Percentiles rank a stretch among this genome's conserved stretches.
phyloP scores from a whole-genome alignment of 92 coral and sea anemone species.

The Ricordea florida region DNA sequence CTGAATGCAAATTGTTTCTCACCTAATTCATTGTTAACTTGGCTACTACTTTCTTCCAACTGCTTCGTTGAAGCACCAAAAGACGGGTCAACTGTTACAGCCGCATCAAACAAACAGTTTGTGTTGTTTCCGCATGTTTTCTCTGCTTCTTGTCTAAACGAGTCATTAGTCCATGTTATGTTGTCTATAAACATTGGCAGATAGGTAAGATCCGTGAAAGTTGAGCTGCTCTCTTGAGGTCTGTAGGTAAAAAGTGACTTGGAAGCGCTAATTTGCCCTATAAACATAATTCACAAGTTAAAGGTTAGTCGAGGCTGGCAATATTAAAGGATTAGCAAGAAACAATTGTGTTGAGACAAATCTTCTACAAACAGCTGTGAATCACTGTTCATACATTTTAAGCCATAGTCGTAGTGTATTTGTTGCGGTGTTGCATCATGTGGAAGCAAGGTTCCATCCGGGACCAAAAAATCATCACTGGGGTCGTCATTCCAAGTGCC shows the following conservation, averaged over 20 bases:
- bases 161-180: slow-evolving; percentile 50
- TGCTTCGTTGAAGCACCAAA: slow-evolving; percentile 53
- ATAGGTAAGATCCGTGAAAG: slow-evolving; percentile 54
- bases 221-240: slow-evolving; percentile 26
- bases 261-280: slow-evolving; percentile 65
- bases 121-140: slow-evolving; percentile 56
- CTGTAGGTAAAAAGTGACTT: slow-evolving; percentile 64
- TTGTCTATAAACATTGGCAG: slow-evolving; percentile 77
- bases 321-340: neutral
- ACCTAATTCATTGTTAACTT: slow-evolving; percentile 54
- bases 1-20: neutral
- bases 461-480: slow-evolving; percentile 58
- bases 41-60: slow-evolving; percentile 37
- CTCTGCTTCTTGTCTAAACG: slow-evolving; percentile 52
- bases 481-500: slow-evolving; percentile 84
- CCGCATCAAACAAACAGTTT: slow-evolving; percentile 72
- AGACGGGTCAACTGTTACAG: slow-evolving; percentile 63
- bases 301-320: too few relatives aligned
- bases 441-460: slow-evolving; percentile 69
- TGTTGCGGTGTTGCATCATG: slow-evolving; percentile 59
- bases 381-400: slow-evolving; percentile 66
- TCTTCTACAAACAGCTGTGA: too few relatives aligned
- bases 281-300: neutral
- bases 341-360: too few relatives aligned
- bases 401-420: slow-evolving; percentile 78